A percentile compares a stretch with the other conserved stretches of the same genome.
These are phyloP conservation scores for Cnemophilus loriae DNA, from an alignment of 2,113 vertebrate genomes.

Conservation along the genomic window DNA sequence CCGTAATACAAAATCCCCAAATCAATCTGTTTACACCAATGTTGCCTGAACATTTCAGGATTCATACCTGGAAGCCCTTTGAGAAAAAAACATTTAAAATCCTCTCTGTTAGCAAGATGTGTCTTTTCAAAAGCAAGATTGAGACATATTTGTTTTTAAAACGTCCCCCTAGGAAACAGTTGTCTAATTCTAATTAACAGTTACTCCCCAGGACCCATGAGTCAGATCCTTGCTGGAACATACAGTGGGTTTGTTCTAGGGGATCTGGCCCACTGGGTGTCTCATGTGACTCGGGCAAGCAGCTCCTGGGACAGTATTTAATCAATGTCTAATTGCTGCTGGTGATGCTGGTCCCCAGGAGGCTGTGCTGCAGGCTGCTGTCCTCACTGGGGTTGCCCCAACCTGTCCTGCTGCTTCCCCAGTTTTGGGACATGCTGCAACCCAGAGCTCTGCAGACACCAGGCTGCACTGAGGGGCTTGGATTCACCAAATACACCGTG, in stretches of 20 bases:
- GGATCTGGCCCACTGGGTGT: neutral
- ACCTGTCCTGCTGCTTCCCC: neutral
- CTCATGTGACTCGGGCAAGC: neutral
- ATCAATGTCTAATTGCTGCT: neutral
- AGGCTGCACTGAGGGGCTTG: neutral
- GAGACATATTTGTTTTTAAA: neutral
- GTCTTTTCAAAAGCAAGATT: neutral
- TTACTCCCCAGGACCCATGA: neutral
- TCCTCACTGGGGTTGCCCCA: neutral
- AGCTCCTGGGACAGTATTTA: neutral
- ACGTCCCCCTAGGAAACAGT: neutral
- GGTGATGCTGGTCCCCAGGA: neutral
- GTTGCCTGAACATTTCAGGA: neutral
- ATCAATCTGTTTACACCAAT: neutral
- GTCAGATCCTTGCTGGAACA: neutral
- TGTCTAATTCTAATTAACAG: neutral
- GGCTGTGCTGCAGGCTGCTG: neutral
- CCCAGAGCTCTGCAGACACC: neutral
- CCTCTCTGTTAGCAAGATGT: neutral
- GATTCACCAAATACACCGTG: neutral
- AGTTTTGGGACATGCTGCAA: neutral
- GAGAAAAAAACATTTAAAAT: neutral
- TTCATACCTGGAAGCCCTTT: slow-evolving; percentile 29
- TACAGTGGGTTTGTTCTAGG: neutral
- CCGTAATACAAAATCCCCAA: neutral